Evolutionary conservation across 2,888 invertebrate species (phyloP).

Genomic region (Herminia tarsipennalis): DNA sequence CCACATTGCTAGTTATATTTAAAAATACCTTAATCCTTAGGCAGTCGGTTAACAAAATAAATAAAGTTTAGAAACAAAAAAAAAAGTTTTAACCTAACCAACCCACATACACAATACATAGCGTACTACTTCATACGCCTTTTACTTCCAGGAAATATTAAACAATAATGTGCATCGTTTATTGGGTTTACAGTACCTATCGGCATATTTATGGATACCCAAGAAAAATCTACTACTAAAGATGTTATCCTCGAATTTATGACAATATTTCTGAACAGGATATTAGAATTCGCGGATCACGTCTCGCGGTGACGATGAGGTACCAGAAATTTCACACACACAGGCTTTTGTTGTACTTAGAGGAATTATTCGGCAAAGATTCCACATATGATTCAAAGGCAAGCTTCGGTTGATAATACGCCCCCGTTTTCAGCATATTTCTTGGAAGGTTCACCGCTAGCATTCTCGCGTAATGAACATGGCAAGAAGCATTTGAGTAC

Average conservation of each 20-base stretch:
- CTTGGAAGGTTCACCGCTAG: too few relatives aligned
- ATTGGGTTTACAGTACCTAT: conserved; percentile 10
- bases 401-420: conserved; percentile 1
- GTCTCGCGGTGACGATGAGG: conserved; percentile 7
- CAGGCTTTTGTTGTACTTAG: conserved; percentile 5
- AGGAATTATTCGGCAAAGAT: conserved; percentile 6
- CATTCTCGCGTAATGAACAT: too few relatives aligned
- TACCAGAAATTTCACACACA: conserved; percentile 6
- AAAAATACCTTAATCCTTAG: too few relatives aligned
- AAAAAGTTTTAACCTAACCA: too few relatives aligned
- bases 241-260: conserved; percentile 31
- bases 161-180: conserved; percentile 25
- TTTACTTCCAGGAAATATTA: conserved; percentile 25
- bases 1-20: too few relatives aligned
- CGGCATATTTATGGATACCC: conserved; percentile 10
- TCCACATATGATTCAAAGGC: conserved; percentile 2
- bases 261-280: conserved; percentile 31
- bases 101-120: conserved; percentile 1
- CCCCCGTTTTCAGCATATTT: neutral
- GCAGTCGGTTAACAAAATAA: too few relatives aligned
- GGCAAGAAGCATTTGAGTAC: too few relatives aligned
- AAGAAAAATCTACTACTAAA: conserved; percentile 22
- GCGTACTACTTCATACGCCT: conserved; percentile 12
- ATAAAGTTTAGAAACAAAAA: too few relatives aligned
- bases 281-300: conserved; percentile 26